phyloP scores from a whole-genome alignment of 2,888 invertebrate genomes.

The Sphaerophoria rueppellii region DNA sequence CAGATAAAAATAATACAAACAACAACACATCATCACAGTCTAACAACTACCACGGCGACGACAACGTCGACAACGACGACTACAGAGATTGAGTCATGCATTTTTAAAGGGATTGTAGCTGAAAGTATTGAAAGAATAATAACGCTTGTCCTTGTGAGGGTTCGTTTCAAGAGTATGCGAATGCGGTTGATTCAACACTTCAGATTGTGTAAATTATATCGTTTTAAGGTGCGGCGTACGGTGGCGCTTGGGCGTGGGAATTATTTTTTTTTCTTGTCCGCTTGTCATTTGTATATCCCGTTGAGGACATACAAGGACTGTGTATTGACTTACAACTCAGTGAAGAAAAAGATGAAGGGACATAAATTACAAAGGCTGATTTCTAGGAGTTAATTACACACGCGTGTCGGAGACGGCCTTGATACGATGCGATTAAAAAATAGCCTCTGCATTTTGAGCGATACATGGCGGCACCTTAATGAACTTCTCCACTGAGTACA shows the following conservation, averaged over 20 bases:
- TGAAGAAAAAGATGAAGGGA: not conserved
- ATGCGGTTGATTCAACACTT: conserved; percentile 28
- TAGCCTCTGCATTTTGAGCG: conserved; percentile 41
- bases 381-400: conserved; percentile 54
- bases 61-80: conserved; percentile 20
- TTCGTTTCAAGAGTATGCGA: not conserved
- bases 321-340: conserved; percentile 11
- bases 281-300: not conserved
- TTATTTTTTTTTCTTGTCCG: not conserved
- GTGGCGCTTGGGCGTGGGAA: conserved; percentile 29
- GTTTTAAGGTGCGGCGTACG: not conserved
- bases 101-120: conserved; percentile 32
- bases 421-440: conserved; percentile 32
- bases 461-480: conserved; percentile 22
- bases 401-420: conserved; percentile 45
- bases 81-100: conserved; percentile 45
- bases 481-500: conserved; percentile 26
- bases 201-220: conserved; percentile 37
- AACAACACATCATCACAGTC: conserved; percentile 36
- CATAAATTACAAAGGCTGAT: not conserved
- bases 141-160: conserved; percentile 60
- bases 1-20: not conserved
- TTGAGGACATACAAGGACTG: conserved; percentile 43
- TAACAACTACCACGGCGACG: too few relatives aligned
- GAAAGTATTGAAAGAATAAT: conserved; percentile 15